Conservation (phyloP, 2,888 invertebrate genomes). For the Prosopocoilus inquinatus region DNA sequence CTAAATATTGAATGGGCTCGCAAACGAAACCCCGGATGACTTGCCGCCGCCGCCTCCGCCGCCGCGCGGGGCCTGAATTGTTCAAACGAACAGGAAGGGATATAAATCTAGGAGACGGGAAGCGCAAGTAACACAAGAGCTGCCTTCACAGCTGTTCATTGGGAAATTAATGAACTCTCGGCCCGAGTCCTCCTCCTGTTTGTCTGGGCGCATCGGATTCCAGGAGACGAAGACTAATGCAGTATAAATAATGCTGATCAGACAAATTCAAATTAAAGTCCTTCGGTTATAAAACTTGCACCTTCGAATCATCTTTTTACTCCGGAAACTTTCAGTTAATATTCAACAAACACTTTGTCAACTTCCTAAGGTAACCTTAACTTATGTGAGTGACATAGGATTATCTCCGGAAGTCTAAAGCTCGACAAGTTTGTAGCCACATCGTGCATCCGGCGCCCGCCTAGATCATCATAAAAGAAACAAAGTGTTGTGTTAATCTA, state of each 20-base stretch:
- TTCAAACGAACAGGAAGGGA: background rate
- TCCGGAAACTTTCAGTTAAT: too few species aligned
- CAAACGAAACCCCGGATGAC: too few species aligned
- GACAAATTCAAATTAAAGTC: constrained; percentile 35
- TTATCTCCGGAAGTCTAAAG: too few species aligned
- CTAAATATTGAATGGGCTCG: too few species aligned
- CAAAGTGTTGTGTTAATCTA: too few species aligned
- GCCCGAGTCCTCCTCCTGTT: background rate
- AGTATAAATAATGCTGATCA: constrained; percentile 39
- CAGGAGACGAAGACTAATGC: constrained; percentile 32
- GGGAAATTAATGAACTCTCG: constrained; percentile 28
- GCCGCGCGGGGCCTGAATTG: background rate
- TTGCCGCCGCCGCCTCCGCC: too few species aligned
- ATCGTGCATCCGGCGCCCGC: too few species aligned
- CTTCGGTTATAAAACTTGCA: background rate
- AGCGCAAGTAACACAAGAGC: background rate
- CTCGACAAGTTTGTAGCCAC: too few species aligned
- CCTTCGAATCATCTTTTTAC: background rate
- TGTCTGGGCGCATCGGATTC: background rate
- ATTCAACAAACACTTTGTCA: too few species aligned
- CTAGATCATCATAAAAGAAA: too few species aligned
- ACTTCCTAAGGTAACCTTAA: too few species aligned
- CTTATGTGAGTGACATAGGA: too few species aligned
- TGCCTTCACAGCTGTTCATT: constrained; percentile 27
- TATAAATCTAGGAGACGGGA: constrained; percentile 1